Evolutionary conservation across 2,113 vertebrate genomes (phyloP).

Genomic region (Colossoma macropomum): DNA sequence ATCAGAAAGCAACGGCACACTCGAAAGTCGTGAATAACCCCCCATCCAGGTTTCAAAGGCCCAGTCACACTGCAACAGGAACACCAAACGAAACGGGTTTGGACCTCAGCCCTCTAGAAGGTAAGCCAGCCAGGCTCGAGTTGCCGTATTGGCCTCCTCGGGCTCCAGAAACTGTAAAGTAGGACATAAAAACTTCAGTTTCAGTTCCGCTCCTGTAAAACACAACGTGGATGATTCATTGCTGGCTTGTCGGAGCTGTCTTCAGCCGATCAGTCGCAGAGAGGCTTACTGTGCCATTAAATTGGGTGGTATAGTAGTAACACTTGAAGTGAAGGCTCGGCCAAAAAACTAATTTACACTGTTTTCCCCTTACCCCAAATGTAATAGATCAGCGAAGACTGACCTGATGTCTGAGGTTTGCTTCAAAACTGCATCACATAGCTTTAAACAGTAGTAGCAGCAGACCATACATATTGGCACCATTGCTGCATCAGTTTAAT

Average conservation of each 20-base stretch:
- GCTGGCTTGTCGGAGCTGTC: slow-evolving; percentile 40
- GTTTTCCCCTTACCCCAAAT: background rate
- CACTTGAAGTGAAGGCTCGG: background rate
- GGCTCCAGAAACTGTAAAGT: slow-evolving; percentile 58
- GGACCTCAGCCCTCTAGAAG: slow-evolving; percentile 9
- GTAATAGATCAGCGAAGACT: background rate
- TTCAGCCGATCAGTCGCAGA: slow-evolving; percentile 27
- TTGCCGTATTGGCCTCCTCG: slow-evolving; percentile 44
- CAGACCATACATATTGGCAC: no score
- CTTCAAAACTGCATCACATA: background rate
- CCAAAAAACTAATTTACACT: background rate
- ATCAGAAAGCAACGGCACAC: slow-evolving; percentile 23
- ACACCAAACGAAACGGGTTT: slow-evolving; percentile 1
- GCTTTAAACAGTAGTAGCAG: background rate
- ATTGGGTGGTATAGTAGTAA: slow-evolving; percentile 10
- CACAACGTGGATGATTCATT: slow-evolving; percentile 53
- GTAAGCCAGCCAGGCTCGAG: slow-evolving; percentile 37
- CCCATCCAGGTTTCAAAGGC: background rate
- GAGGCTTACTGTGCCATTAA: slow-evolving; percentile 37
- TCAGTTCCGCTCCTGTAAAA: slow-evolving; percentile 59
- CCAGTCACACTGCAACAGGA: slow-evolving; percentile 15
- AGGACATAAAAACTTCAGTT: slow-evolving; percentile 53
- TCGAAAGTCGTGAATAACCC: slow-evolving; percentile 6
- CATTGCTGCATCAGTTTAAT: no score
- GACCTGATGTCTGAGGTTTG: background rate